A percentile compares a stretch with the other conserved stretches of the same genome.
Evolutionary conservation across 2,888 invertebrate genomes (phyloP).

Genomic region (Plebejus anna): DNA sequence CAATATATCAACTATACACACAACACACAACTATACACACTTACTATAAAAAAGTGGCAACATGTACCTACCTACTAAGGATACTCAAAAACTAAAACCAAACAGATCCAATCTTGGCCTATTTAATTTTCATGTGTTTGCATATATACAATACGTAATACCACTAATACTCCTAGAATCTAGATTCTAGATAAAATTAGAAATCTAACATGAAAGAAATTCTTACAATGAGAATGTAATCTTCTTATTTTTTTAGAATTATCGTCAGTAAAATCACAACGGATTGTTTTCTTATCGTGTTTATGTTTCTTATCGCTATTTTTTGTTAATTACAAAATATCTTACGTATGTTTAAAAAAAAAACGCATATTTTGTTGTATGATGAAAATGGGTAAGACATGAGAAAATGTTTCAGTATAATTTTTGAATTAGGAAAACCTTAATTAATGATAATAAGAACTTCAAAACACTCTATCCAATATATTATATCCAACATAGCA

Average conservation of each 20-base stretch:
- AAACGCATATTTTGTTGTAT: too few relatives aligned
- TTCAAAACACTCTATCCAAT: background rate
- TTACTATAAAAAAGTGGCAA: too few relatives aligned
- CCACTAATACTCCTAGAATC: background rate
- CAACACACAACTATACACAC: too few relatives aligned
- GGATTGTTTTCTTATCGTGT: constrained; percentile 5
- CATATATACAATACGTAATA: background rate
- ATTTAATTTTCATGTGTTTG: background rate
- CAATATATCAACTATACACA: too few relatives aligned
- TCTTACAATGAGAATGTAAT: background rate
- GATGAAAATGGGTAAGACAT: too few relatives aligned
- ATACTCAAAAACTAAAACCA: too few relatives aligned
- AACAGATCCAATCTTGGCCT: background rate
- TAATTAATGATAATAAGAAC: too few relatives aligned
- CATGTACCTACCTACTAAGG: too few relatives aligned
- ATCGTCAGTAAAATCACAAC: background rate
- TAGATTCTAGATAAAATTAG: background rate
- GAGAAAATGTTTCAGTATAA: too few relatives aligned
- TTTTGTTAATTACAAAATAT: background rate
- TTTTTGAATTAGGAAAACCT: too few relatives aligned
- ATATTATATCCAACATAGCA: background rate
- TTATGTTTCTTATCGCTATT: background rate
- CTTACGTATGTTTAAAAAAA: background rate
- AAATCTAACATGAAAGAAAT: background rate
- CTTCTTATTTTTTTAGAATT: background rate